Base-by-base conservation (phyloP, 1,140 invertebrate genomes). In the Megalopta genalis region DNA sequence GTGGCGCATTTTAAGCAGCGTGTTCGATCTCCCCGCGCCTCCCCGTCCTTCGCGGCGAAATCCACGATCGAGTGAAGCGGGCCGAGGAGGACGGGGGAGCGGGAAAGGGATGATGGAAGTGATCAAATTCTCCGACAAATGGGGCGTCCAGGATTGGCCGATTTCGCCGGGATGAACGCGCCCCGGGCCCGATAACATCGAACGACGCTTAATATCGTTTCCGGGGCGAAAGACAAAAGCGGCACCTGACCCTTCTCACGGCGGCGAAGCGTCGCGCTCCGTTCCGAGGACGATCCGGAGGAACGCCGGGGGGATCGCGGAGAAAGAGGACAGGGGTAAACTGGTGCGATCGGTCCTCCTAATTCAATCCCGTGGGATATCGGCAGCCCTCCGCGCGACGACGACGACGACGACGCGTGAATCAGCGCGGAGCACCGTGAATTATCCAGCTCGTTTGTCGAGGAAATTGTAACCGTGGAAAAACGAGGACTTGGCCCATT, bases 281-380 rank as follows among this genome's bases (percentile, higher is more conserved):
- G 1, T n/a, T 59, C 59, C 66, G 69, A 85, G 73, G 79, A 82
- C 74, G 83, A 54, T 59, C 42, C 75, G 83, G 65, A 79, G 80
- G 52, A 82, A 18, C 32, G 70, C 64, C 57, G 80, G 62, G 27
- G 14, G 59, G 80, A 21, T 46, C 9, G 7, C 42, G 7, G 9
- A 46, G 49, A 18, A 21, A 6, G 16, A 52, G 49, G 49, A 21
- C 10, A 42, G 39, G 14, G 42, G 83, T 14, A 80, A 82, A 83
- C 76, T 80, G 76, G 67, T 64, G 66, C 81, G 85, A 86, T 86
- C 84, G 77, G 84, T 60, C 84, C 85, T 86, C 81, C 81, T 86
- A 86, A 86, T 86, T 86, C 85, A 86, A 86, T 86, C 85, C 84
- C 84, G 77, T 85, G 85, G 81, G 84, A 86, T 80, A 83, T 82